Conservation (phyloP, 2,113 vertebrate species). For the Psilopsiagon aymara region DNA sequence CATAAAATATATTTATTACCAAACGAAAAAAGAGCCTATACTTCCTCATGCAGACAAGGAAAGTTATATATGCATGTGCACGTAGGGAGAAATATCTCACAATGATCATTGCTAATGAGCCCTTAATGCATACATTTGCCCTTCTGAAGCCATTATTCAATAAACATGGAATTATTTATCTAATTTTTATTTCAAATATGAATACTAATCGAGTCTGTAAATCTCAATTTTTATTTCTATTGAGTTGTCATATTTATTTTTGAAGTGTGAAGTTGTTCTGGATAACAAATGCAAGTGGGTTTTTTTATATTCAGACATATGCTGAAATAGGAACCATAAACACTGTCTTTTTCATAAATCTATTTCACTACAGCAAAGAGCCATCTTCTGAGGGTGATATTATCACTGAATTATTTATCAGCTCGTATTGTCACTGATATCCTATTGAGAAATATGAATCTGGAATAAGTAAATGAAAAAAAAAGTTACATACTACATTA, state of each 20-base stretch:
- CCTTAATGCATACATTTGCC: neutral
- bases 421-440: neutral
- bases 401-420: neutral
- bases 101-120: neutral
- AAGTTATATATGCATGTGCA: neutral
- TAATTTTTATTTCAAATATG: neutral
- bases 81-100: neutral
- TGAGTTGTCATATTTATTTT: slow-evolving; percentile 11
- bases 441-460: neutral
- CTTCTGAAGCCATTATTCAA: neutral
- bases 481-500: neutral
- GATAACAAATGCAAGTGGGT: neutral
- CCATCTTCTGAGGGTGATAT: neutral
- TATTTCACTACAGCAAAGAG: neutral
- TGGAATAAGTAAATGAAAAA: neutral
- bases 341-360: neutral
- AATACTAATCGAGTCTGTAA: neutral
- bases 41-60: neutral
- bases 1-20: neutral
- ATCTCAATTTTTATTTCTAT: neutral
- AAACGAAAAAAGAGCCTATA: neutral
- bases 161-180: neutral
- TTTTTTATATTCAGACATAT: neutral
- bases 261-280: neutral
- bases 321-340: neutral